Evolutionary conservation across 2,888 invertebrate genomes (phyloP), one percentile per base, ranked within the genome.

Genomic region (Lysandra coridon): DNA sequence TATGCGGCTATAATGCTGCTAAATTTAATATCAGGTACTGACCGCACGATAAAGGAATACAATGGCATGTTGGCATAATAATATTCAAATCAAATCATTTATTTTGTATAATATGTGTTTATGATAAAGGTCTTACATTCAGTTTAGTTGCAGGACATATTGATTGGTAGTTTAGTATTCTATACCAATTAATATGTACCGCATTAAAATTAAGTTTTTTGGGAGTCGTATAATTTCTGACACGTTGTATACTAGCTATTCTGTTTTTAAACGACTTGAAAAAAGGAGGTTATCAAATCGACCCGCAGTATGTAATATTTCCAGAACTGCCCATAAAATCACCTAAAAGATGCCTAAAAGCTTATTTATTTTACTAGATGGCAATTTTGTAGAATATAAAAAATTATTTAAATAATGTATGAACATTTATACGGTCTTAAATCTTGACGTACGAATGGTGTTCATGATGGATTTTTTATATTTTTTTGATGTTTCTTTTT

Each of bases 401-500:
- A 69, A 33, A 33, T 2, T 37, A 33, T 69, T 69, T 14, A 14
- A 69, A 69, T 69, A 10, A 69, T 14, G 12, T 69, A 69, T 69
- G 33, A 69, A 69, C 69, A 69, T 64, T 69, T 69, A 69, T 69
- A 33, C 33, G 69, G 33, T 14, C 69, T 69, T 33, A 33, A 33
- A 69, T 69, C 69, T 37, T 23, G 69, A 69, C 69, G 37, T 14
- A 33, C 69, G 30, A 69, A 69, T 69, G 17, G 69, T 33, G 69
- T 69, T 69, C 33, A 5, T 69, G 69, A 69, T 37, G 69, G 5
- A 37, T 69, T 69, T 69, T 69, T 69, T 49, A 49, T 49, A 49
- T 49, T 10, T 69, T 69, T 69, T 33, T 69, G 69, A 69, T 33
- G 69, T 6, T 69, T 69, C 23, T 64, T 64, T 64, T 64, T 69